Evolutionary conservation across 2,113 vertebrate species (phyloP), one percentile per base, ranked within the genome.

Genomic region (Osmerus eperlanus): DNA sequence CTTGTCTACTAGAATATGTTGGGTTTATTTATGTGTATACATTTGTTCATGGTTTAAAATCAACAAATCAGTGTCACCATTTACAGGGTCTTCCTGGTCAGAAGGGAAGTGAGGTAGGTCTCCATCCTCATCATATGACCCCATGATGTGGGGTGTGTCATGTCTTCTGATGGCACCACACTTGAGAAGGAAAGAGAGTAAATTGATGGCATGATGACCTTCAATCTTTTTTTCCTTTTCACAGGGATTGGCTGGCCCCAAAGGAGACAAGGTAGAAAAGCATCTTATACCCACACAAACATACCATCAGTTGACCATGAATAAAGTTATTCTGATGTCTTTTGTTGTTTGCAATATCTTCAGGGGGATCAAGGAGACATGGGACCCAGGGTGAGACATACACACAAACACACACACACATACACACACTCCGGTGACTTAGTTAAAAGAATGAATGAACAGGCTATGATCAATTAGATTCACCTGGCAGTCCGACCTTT

Each of bases 161-260:
- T 23, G 16, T 19, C 1, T 23, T 60, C 13, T 1, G 58, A 60
- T 23, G 19, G 41, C 41, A 47, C 9, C 41, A 47, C 2, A 7
- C 9, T 11, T 47, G 8, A 47, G 41, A 47, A 47, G 41, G 32
- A 36, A 5, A 36, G 32, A 36, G 3, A 54, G 53, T 54, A 54
- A 12, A 6, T 1, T 18, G 54, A 56, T 56, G n/a, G 3, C 16
- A 7, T 0, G 11, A 60, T 25, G 58, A 60, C 32, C n/a, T 13
- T 4, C n/a, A 16, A 36, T 55, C 81, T 4, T 1, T 66, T 80
- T 65, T 74, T 79, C 64, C 60, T 83, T 54, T 29, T 81, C 85
- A 28, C 70, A 95, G 94, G 94, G 94, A 78, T 85, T 90, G 76
- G 89, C 91, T 63, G 94, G 94, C 84, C 90, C 88, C n/a, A 94